Evolutionary conservation across 2,797 vertebrate genomes (phyloP), one percentile per base, ranked within the genome.

Genomic region (Phataginus tricuspis): DNA sequence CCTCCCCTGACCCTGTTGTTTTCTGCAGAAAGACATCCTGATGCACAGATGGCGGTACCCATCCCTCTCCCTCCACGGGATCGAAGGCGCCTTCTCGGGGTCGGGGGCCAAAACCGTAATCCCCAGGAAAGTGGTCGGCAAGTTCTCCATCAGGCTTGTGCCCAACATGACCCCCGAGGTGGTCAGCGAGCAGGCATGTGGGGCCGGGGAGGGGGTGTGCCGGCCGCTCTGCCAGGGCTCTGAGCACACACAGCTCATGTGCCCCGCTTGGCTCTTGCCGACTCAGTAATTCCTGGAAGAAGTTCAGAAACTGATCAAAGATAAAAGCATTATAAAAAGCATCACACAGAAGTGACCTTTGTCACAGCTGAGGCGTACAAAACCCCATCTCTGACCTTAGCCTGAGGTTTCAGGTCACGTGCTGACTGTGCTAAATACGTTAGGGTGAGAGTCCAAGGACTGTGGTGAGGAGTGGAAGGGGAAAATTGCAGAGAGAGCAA

Each of bases 41-140:
- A 99, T 99, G 99, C 99, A 99, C 90, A 99, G 99, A 18, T 99
- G 99, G 99, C 98, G 99, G 49, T 99, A 98, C 91, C 99, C 99
- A 0, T 99, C 99, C 49, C 99, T 99, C 15, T 99, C 99, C 45
- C 99, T 99, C 16, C 99, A 99, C 2, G 99, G 99, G 37, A 99
- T 99, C 8, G 99, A 99, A 97, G 99, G 99, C 2, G 99, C 99
- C 59, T 99, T 99, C 97, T 98, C 99, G 3, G 99, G 99, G 14
- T 63, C 98, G 0, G 99, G 99, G 71, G 98, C 99, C 61, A 99
- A 99, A 98, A 99, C 99, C 0, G 99, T 99, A 74, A 99, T 99
- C 93, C 99, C 99, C 18, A 99, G 99, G 92, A 99, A 99, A 96
- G 99, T 99, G 97, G 99, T 97, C 1, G 99, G 99, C 96, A 99